Evolutionary conservation across 2,113 vertebrate species (phyloP).

Genomic region (Microtus richardsoni): DNA sequence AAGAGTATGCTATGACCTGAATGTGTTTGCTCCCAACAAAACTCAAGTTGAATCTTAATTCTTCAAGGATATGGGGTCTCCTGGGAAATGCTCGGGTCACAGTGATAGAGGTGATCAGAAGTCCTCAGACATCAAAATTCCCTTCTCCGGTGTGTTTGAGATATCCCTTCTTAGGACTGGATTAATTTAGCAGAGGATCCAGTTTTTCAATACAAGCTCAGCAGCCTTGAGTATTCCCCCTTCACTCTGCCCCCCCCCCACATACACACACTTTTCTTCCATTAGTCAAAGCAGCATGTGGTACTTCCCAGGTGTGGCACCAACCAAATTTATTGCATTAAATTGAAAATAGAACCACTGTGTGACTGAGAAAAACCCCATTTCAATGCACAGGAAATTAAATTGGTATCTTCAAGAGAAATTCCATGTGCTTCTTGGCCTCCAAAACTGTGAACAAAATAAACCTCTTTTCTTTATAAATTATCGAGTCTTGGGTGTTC

Average conservation of each 20-base stretch:
- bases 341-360: not conserved
- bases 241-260: not conserved
- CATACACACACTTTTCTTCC: not conserved
- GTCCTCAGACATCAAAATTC: not conserved
- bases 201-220: not conserved
- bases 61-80: not conserved
- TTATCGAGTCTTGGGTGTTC: not conserved
- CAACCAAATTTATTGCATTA: not conserved
- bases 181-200: not conserved
- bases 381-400: not conserved
- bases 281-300: not conserved
- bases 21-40: not conserved
- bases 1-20: not conserved
- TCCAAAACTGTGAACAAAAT: not conserved
- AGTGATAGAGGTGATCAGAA: not conserved
- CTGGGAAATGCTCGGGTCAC: not conserved
- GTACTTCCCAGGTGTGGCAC: not conserved
- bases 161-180: not conserved
- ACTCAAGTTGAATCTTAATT: not conserved
- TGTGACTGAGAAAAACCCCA: not conserved
- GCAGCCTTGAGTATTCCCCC: no score
- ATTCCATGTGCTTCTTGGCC: not conserved
- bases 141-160: not conserved
- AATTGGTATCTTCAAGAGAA: not conserved
- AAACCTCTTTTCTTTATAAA: not conserved